Conservation (phyloP, 53 echinoderm and acorn worm species). For the Holothuria scabra region DNA sequence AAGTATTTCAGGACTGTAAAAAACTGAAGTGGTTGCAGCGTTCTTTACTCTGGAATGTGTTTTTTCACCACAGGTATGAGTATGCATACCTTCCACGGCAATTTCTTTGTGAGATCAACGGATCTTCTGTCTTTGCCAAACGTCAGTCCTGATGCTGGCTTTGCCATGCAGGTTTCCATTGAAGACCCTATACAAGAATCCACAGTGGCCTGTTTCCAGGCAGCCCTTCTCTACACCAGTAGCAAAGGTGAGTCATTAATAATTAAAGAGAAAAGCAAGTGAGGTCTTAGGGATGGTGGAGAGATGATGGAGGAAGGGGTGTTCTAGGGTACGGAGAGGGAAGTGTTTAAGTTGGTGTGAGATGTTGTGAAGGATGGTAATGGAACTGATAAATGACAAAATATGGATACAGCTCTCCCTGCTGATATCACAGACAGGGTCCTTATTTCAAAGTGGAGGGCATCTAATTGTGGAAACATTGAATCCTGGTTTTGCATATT, state of each 20-base stretch:
- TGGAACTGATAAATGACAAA: too few species aligned
- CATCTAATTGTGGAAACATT: too few species aligned
- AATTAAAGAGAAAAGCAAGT: too few species aligned
- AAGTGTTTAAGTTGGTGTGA: too few species aligned
- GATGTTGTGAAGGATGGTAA: too few species aligned
- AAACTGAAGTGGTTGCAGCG: too few species aligned
- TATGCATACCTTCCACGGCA: constrained; percentile 99
- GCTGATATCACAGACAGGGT: too few species aligned
- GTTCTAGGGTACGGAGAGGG: neutral
- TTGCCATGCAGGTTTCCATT: constrained; percentile 95
- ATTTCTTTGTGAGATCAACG: constrained; percentile 99
- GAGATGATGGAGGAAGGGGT: neutral
- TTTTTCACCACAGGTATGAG: constrained; percentile 69
- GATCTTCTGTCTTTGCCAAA: constrained; percentile 96
- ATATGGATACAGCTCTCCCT: too few species aligned
- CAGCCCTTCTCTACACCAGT: constrained; percentile 97
- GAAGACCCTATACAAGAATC: constrained; percentile 91
- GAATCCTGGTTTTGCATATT: too few species aligned
- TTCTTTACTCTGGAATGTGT: too few species aligned
- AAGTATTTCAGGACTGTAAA: too few species aligned
- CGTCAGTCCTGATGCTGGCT: constrained; percentile 97
- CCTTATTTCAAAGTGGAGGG: too few species aligned
- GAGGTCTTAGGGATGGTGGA: neutral
- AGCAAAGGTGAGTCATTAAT: constrained; percentile 81
- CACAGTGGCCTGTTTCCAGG: constrained; percentile 87